A percentile compares a stretch with the other conserved stretches of the same genome.
Evolutionary conservation across 2,113 vertebrate species (phyloP).

Genomic region (Psittacula cyanocephala): DNA sequence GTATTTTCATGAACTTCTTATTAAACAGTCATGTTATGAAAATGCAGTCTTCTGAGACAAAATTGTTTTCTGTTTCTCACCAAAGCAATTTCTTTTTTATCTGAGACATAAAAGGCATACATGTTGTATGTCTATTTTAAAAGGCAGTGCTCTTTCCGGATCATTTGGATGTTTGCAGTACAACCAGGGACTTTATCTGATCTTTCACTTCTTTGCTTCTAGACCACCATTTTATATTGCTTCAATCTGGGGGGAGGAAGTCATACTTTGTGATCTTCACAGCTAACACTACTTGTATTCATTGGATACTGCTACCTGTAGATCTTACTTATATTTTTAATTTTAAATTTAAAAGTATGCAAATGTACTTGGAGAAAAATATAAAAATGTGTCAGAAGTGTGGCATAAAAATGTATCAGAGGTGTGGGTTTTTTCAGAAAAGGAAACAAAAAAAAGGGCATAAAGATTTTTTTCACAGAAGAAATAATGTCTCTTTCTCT

Average conservation of each 20-base stretch:
- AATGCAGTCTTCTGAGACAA: not conserved
- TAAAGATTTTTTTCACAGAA: not conserved
- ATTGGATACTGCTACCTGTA: not conserved
- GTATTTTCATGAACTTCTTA: not conserved
- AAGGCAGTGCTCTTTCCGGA: not conserved
- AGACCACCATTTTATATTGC: rapidly evolving
- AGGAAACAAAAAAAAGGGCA: not conserved
- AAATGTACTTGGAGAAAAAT: not conserved
- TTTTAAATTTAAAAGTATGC: not conserved
- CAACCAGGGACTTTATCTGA: not conserved
- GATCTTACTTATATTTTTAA: not conserved
- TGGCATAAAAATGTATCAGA: not conserved
- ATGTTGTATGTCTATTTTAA: not conserved
- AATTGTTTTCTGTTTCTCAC: not conserved
- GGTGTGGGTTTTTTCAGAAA: not conserved
- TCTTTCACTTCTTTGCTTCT: not conserved
- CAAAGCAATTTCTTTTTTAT: not conserved
- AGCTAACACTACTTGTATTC: not conserved
- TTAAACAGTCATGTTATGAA: not conserved
- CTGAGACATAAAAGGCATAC: too few relatives aligned
- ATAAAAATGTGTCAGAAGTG: not conserved
- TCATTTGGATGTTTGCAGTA: not conserved
- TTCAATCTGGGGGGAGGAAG: too few relatives aligned
- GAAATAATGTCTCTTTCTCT: not conserved
- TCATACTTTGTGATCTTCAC: rapidly evolving